Evolutionary conservation across 2,797 vertebrate genomes (phyloP).

Genomic region (Gymnoscopelus microlampas): DNA sequence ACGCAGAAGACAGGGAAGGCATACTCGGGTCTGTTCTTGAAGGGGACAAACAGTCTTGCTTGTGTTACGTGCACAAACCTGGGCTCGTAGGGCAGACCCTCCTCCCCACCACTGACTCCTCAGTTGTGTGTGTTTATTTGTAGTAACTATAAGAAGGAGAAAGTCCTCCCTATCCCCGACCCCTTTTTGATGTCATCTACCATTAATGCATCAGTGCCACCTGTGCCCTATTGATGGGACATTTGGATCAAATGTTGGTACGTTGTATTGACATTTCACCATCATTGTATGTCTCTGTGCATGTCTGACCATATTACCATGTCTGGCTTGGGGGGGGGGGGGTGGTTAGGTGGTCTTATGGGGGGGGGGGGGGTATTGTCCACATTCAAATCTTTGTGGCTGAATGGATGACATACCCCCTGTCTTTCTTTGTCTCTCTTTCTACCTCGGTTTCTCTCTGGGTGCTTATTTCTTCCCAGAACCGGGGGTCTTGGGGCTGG

Average conservation of each 20-base stretch:
- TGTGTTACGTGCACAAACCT: conserved; percentile 19
- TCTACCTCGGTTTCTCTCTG: conserved; percentile 1
- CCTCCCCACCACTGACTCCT: conserved; percentile 29
- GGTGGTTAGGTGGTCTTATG: too few species aligned
- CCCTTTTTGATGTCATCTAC: conserved; percentile 33
- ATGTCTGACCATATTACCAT: too few species aligned
- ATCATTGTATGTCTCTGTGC: background rate
- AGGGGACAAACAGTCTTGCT: conserved; percentile 41
- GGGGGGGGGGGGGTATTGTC: too few species aligned
- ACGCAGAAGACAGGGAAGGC: conserved; percentile 60
- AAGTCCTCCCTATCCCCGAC: conserved; percentile 44
- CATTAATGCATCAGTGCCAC: conserved; percentile 42
- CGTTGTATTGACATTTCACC: background rate
- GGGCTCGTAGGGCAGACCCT: conserved; percentile 32
- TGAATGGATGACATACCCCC: background rate
- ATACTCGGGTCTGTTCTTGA: conserved; percentile 61
- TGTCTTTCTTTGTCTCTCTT: conserved; percentile 6
- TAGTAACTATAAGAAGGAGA: conserved; percentile 19
- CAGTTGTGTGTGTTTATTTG: conserved; percentile 47
- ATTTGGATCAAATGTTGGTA: conserved; percentile 21
- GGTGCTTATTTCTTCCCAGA: conserved; percentile 85
- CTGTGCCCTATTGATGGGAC: conserved; percentile 31
- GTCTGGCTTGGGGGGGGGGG: too few species aligned
- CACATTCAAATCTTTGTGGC: background rate
- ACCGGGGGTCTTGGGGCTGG: conserved; percentile 87